Conservation (phyloP, 2,888 invertebrate species). For the Leptopilina myrica region DNA sequence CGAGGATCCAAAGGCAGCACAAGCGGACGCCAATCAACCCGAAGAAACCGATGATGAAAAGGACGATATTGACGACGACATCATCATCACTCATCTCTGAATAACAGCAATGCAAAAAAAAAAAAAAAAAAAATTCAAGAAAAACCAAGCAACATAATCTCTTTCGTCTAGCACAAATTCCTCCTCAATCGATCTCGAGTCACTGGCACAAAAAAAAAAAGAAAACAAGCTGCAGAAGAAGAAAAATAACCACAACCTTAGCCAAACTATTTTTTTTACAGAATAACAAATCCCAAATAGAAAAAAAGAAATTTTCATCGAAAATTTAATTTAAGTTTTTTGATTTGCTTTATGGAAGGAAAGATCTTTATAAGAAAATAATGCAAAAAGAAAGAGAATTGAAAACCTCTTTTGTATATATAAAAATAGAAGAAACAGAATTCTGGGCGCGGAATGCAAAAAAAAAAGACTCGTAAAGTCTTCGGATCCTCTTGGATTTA, state of each 20-base stretch:
- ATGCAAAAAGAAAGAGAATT: not conserved
- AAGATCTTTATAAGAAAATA: not conserved
- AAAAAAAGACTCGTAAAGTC: slow-evolving; percentile 19
- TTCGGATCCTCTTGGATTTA: slow-evolving; percentile 26
- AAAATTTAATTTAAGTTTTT: too few relatives aligned
- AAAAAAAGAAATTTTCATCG: not conserved
- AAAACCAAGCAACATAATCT: not conserved
- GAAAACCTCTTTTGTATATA: slow-evolving; percentile 16
- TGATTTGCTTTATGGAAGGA: not conserved
- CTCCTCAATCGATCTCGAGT: not conserved
- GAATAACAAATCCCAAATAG: not conserved
- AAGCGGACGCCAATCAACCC: slow-evolving; percentile 79
- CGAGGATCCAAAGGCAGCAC: slow-evolving; percentile 83
- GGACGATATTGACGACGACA: slow-evolving; percentile 92
- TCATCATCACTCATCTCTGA: slow-evolving; percentile 90
- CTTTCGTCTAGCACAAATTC: not conserved
- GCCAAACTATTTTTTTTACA: not conserved
- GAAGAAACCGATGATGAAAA: slow-evolving; percentile 92
- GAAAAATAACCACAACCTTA: too few relatives aligned
- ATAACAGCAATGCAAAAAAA: slow-evolving; percentile 5
- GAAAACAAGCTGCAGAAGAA: too few relatives aligned
- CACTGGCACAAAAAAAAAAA: too few relatives aligned
- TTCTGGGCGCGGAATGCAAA: slow-evolving; percentile 1
- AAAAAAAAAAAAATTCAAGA: too few relatives aligned
- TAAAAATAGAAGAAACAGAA: not conserved